Percentiles rank a stretch among this genome's conserved stretches.
Evolutionary conservation across 2,113 vertebrate species (phyloP).

Genomic region (Mixornis gularis): DNA sequence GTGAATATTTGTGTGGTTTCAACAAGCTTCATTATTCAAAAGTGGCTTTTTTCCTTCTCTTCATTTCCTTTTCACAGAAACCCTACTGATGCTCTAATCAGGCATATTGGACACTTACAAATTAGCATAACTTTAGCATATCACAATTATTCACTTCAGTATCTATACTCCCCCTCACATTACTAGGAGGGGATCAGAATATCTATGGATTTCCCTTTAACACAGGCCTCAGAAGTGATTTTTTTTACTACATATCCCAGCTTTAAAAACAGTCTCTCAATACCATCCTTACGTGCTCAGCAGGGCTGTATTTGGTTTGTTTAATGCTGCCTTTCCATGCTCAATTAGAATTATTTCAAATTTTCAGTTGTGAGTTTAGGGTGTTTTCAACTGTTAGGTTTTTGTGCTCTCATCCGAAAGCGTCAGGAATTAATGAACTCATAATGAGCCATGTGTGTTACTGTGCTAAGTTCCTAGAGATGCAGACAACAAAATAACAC

Average conservation of each 20-base stretch:
- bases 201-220: neutral
- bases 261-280: neutral
- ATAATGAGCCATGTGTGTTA: rapidly evolving
- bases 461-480: neutral
- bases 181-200: neutral
- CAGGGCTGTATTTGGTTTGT: neutral
- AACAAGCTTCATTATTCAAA: neutral
- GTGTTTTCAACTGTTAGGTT: neutral
- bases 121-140: neutral
- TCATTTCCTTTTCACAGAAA: neutral
- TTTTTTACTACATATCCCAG: neutral
- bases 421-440: neutral
- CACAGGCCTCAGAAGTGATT: neutral
- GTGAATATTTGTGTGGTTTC: neutral
- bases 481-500: neutral
- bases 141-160: neutral
- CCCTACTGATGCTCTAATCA: neutral
- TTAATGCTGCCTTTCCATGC: neutral
- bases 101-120: neutral
- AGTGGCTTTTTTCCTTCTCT: neutral
- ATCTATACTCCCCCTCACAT: neutral
- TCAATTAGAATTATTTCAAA: neutral
- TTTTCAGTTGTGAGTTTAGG: neutral
- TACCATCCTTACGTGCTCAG: neutral
- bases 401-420: neutral